Evolutionary conservation across 2,797 vertebrate genomes (phyloP), one percentile per base, ranked within the genome.

Genomic region (Spatula clypeata): DNA sequence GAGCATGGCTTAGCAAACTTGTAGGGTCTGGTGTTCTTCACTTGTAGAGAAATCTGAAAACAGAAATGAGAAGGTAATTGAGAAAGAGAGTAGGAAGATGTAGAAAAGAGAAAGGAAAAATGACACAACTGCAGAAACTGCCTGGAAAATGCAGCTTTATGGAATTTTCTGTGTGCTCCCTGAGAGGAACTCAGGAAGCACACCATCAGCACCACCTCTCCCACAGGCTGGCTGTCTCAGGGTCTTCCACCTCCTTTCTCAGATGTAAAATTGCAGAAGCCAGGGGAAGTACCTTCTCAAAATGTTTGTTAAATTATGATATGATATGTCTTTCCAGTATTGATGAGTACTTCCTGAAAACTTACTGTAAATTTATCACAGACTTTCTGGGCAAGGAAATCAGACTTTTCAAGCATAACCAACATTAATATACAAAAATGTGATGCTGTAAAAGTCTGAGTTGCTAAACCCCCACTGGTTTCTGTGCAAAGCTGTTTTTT

Each of bases 391-490:
- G 57, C 73, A 91, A 77, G 79, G 65, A 90, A 76, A 29, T 58
- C 66, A 80, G 54, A 42, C n/a, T 83, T 95, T 93, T 88, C 6
- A 80, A 91, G 79, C 58, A 79, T 47, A 87, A 77, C 64, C 17
- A 53, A n/a, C 72, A 88, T 93, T 75, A 69, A 79, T 96, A 96
- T 88, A 40, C 27, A 66, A 89, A 85, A 88, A n/a, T 85, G 24
- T 79, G 57, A 65, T 86, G 60, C 70, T 80, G 11, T 64, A 88
- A 45, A 74, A 69, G 75, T 58, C 58, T 92, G 93, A 94, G 74
- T 90, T 89, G 90, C 73, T 94, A 45, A 70, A 49, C 85, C 79
- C 44, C 76, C 80, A 57, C 88, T 88, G 77, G 51, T 84, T 94
- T 94, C 75, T 73, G 53, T 61, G 45, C 44, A 62, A 67, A 88